These are phyloP conservation scores for Corvus cornix DNA, from an alignment of 2,113 vertebrate genomes.

Conservation along the genomic window DNA sequence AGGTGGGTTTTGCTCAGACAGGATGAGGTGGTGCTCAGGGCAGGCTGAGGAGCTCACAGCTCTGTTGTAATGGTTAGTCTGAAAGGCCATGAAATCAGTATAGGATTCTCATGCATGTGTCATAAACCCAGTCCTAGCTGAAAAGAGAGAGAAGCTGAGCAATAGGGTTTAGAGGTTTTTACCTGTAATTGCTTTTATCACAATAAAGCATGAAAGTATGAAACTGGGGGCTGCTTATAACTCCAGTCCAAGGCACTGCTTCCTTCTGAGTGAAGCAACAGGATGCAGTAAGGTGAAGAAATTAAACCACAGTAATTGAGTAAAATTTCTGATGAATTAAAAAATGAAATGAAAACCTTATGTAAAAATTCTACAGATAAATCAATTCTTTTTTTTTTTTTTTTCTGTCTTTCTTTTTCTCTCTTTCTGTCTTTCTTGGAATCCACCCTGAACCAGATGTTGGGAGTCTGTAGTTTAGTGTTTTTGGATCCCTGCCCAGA, in stretches of 20 bases:
- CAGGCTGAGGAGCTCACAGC: background rate
- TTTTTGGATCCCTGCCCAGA: constrained; percentile 82
- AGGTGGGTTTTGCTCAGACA: background rate
- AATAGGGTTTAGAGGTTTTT: background rate
- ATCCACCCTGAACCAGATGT: constrained; percentile 93
- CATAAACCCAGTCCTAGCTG: background rate
- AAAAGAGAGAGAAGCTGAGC: background rate
- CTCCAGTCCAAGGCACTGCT: background rate
- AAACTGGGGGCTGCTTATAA: background rate
- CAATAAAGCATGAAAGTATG: background rate
- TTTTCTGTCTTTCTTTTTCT: constrained; percentile 73
- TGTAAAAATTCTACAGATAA: constrained; percentile 46
- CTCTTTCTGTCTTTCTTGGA: constrained; percentile 69
- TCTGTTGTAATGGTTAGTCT: background rate
- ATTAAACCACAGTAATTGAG: constrained; percentile 14
- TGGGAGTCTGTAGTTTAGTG: constrained; percentile 85
- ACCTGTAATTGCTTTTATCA: background rate
- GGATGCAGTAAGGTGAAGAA: background rate
- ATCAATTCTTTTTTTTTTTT: background rate
- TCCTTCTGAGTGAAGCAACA: background rate
- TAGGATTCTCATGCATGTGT: background rate
- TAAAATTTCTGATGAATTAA: constrained; percentile 20
- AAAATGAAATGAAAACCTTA: constrained; percentile 33
- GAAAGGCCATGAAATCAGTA: background rate
- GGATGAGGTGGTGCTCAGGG: background rate